Conservation (phyloP, 2,797 vertebrate genomes). For the Saguinus oedipus region DNA sequence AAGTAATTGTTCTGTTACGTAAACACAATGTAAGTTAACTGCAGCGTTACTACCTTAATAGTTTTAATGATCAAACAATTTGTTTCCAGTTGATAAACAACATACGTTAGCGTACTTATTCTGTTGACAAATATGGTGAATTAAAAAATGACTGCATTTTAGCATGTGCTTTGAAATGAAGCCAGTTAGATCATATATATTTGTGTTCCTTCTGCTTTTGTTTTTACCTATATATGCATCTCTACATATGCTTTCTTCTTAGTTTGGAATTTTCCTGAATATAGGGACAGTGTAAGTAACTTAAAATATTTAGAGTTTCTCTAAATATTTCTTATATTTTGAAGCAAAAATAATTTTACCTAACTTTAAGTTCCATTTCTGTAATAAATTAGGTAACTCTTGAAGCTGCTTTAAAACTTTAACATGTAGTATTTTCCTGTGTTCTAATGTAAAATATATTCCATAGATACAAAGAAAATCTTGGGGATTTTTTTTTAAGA, state of each 20-base stretch:
- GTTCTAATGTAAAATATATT: neutral
- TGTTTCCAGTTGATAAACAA: conserved; percentile 24
- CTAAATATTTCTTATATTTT: neutral
- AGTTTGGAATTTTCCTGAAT: conserved; percentile 7
- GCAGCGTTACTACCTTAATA: neutral
- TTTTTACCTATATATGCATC: neutral
- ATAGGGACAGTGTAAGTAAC: neutral
- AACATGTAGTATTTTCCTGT: neutral
- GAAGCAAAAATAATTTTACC: neutral
- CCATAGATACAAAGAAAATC: neutral
- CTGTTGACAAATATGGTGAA: neutral
- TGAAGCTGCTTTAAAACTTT: neutral
- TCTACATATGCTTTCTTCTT: neutral
- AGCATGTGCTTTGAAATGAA: neutral
- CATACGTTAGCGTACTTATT: neutral
- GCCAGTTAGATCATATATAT: neutral
- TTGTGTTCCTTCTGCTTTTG: neutral
- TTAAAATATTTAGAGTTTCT: neutral
- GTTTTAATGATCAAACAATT: neutral
- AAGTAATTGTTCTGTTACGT: neutral
- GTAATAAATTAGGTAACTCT: neutral
- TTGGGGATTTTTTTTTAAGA: neutral
- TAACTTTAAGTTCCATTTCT: neutral
- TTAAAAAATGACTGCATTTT: neutral
- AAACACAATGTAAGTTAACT: neutral